Conservation (phyloP, 1,140 invertebrate species). For the Battus philenor region DNA sequence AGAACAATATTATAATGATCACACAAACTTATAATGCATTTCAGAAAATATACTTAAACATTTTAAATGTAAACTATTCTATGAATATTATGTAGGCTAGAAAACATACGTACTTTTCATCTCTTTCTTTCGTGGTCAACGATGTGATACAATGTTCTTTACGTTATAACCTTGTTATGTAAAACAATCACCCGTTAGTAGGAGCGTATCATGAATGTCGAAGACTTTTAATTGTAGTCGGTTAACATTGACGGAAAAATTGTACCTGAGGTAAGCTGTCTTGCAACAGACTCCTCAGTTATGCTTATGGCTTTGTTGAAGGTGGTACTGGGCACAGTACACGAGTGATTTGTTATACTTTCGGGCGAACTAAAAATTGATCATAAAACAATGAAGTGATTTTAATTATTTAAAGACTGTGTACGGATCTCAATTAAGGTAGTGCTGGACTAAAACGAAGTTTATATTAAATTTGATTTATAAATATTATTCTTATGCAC, state of each 20-base stretch:
- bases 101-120: conserved; percentile 48
- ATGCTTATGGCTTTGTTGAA: conserved; percentile 41
- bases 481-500: conserved; percentile 14
- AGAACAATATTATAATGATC: too few species aligned
- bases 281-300: conserved; percentile 48
- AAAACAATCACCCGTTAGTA: conserved; percentile 5
- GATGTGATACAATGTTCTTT: conserved; percentile 51
- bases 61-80: too few species aligned
- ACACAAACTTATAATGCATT: too few species aligned
- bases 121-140: conserved; percentile 46
- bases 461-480: conserved; percentile 1
- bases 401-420: conserved; percentile 41
- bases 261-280: conserved; percentile 55
- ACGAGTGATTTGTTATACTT: conserved; percentile 21
- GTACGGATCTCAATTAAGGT: conserved; percentile 47
- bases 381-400: conserved; percentile 53
- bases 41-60: too few species aligned
- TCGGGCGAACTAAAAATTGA: conserved; percentile 32
- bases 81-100: too few species aligned
- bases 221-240: conserved; percentile 23
- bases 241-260: conserved; percentile 54
- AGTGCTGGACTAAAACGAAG: conserved; percentile 16
- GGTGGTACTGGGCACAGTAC: conserved; percentile 26
- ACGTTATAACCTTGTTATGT: conserved; percentile 24
- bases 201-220: background rate